Conservation (phyloP, 1,140 invertebrate species). For the Metaphire vulgaris region DNA sequence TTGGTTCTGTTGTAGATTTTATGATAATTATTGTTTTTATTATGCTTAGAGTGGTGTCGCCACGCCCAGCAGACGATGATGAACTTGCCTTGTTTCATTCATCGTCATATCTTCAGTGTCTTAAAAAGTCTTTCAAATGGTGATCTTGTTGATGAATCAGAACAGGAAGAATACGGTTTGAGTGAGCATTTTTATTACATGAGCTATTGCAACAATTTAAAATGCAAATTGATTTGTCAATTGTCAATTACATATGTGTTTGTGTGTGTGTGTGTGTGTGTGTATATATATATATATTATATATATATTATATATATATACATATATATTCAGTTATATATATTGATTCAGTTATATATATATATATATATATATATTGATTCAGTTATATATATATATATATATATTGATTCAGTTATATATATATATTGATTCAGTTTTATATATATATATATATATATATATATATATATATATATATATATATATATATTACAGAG, state of each 20-base stretch:
- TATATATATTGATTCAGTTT: too few relatives aligned
- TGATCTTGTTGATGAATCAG: neutral
- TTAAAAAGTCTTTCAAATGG: constrained; percentile 12
- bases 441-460: too few relatives aligned
- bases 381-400: too few relatives aligned
- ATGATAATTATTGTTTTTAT: neutral
- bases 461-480: too few relatives aligned
- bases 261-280: neutral
- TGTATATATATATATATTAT: neutral
- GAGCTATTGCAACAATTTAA: neutral
- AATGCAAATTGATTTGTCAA: neutral
- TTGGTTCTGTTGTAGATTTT: neutral
- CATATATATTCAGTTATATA: neutral
- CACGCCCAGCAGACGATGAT: constrained; percentile 19
- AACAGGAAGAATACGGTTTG: constrained; percentile 6
- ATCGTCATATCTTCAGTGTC: constrained; percentile 24
- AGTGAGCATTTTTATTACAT: neutral
- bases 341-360: neutral
- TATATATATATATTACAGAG: too few relatives aligned
- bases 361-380: too few relatives aligned
- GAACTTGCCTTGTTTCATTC: constrained; percentile 28
- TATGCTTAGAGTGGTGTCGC: constrained; percentile 10
- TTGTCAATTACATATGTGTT: neutral
- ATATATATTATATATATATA: neutral
- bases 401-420: too few relatives aligned